These are phyloP conservation scores for Thermophis baileyi DNA, from an alignment of 2,113 vertebrate genomes.

Conservation along the genomic window DNA sequence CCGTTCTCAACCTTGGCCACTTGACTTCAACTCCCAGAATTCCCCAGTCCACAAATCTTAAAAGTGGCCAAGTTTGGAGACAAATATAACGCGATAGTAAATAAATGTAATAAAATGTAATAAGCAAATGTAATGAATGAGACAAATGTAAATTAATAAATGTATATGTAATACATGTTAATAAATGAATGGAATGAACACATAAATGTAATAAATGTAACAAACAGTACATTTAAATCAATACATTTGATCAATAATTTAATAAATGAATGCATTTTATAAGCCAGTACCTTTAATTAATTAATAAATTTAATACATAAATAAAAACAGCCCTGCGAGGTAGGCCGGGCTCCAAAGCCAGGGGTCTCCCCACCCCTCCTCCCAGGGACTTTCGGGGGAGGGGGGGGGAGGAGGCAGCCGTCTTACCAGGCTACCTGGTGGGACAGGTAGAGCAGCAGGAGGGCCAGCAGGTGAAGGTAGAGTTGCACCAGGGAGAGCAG, in stretches of 20 bases:
- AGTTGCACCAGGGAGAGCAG: conserved; percentile 78
- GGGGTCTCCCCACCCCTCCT: neutral
- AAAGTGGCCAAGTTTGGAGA: neutral
- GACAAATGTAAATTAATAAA: too few species aligned
- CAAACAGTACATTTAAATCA: too few species aligned
- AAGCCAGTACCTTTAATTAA: neutral
- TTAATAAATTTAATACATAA: neutral
- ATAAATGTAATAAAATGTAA: too few species aligned
- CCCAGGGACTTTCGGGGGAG: neutral
- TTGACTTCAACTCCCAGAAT: neutral
- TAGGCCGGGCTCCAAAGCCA: neutral
- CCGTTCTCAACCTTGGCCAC: too few species aligned
- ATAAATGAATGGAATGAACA: too few species aligned
- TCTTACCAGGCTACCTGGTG: conserved; percentile 80
- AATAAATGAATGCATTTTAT: too few species aligned
- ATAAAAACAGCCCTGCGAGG: neutral
- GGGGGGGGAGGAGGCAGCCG: fast-evolving
- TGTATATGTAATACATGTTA: too few species aligned
- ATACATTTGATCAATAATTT: too few species aligned
- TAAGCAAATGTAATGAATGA: too few species aligned
- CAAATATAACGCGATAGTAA: too few species aligned
- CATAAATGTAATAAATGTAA: too few species aligned
- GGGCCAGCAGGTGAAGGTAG: conserved; percentile 79
- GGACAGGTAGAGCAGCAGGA: conserved; percentile 74
- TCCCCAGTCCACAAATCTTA: neutral